Evolutionary conservation across 2,113 vertebrate genomes (phyloP), one percentile per base, ranked within the genome.

Genomic region (Chaetodon trifascialis): DNA sequence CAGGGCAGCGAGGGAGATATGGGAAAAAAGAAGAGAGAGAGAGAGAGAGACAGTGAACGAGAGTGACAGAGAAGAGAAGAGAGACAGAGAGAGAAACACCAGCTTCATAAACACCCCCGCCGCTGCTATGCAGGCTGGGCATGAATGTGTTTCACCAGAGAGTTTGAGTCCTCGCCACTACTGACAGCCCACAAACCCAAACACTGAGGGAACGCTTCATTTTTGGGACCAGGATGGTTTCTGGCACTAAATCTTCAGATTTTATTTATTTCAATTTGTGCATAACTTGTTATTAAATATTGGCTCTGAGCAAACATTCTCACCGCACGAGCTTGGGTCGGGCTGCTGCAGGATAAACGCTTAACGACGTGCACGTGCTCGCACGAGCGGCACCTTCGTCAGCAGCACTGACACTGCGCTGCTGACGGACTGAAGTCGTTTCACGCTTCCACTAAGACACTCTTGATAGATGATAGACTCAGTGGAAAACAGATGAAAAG

Each of bases 201-300:
- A 89, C 83, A 62, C 54, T 30, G 76, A 68, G 49, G 74, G 62
- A 64, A 66, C 46, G 66, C 73, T 86, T 76, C 56, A 65, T 67
- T 77, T 86, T 78, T 75, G 66, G 72, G 79, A 65, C 47, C 67
- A 63, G 62, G 54, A 76, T 74, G 80, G 77, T 85, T 91, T 80
- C 73, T 90, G 87, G 67, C 81, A 65, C 51, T 67, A 73, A 82
- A 86, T 58, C 55, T 55, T 80, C 34, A 83, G 55, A 86, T 88
- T 80, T 73, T 82, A 89, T 90, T 84, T 82, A 87, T 89, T 90
- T 91, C 56, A 76, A 44, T 80, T 86, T 70, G 73, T 84, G 5
- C 76, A 86, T 70, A 88, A 82, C 67, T 83, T 86, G 69, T 84
- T 56, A 88, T 92, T 86, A 91, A 79, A 88, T 75, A 67, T 84